Conservation (phyloP, 2,113 vertebrate genomes). For the Pholis gunnellus region DNA sequence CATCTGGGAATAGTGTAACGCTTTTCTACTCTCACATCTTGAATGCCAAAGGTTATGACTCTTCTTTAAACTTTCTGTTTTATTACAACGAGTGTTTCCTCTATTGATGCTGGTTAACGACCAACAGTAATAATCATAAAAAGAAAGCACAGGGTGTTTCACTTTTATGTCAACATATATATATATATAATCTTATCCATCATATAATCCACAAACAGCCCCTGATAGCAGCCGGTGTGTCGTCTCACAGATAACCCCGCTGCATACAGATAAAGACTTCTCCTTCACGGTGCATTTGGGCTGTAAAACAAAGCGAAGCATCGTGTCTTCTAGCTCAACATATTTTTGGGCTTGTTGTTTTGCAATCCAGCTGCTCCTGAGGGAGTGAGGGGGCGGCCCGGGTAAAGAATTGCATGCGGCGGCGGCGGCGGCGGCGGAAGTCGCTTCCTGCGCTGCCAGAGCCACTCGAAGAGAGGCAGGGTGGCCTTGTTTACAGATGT, state of each 20-base stretch:
- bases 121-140: not conserved
- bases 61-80: not conserved
- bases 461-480: not conserved
- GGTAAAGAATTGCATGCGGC: not conserved
- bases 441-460: not conserved
- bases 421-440: not conserved
- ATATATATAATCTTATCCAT: not conserved
- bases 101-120: not conserved
- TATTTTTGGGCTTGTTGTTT: constrained; percentile 20
- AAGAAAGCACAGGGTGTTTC: not conserved
- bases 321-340: constrained; percentile 1
- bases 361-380: not conserved
- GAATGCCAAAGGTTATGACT: not conserved
- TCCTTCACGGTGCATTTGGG: not conserved
- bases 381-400: not conserved
- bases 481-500: constrained; percentile 58
- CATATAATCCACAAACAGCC: not conserved
- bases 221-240: not conserved
- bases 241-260: not conserved
- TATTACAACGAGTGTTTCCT: not conserved
- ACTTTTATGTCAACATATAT: not conserved
- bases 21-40: not conserved
- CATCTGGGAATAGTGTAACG: not conserved
- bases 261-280: not conserved
- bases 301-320: constrained; percentile 22